Conservation (phyloP, 1,140 invertebrate species). For the Sarcophaga peregrina region DNA sequence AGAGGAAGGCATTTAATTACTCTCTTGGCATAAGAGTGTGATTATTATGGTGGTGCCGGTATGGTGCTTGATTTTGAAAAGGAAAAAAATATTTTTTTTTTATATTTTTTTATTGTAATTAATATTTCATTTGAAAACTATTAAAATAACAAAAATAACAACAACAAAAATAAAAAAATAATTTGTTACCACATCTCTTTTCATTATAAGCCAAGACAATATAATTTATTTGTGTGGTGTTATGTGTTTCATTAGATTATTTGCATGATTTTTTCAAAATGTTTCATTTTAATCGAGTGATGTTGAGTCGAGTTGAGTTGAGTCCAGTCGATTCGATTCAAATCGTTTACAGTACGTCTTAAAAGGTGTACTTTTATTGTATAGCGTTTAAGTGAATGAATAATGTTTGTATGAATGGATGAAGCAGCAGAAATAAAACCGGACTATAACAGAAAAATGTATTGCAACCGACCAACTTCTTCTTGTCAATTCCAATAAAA, state of each 20-base stretch:
- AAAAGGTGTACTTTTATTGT: background rate
- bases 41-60: too few relatives aligned
- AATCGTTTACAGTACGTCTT: too few relatives aligned
- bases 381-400: background rate
- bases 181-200: background rate
- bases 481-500: background rate
- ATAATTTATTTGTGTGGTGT: background rate
- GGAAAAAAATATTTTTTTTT: background rate
- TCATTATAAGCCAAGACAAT: background rate
- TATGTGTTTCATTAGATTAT: background rate
- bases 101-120: background rate
- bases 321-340: too few relatives aligned
- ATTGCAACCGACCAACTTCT: background rate
- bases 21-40: too few relatives aligned
- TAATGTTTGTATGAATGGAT: too few relatives aligned
- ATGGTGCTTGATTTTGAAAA: too few relatives aligned
- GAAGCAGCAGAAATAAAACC: slow-evolving; percentile 4
- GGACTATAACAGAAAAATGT: background rate
- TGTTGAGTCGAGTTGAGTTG: background rate
- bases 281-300: background rate
- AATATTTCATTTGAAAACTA: slow-evolving; percentile 16
- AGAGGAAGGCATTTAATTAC: too few relatives aligned
- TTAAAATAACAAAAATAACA: background rate
- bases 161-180: background rate
- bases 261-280: background rate